phyloP scores from a whole-genome alignment of 1,140 invertebrate genomes.

The Triops cancriformis region DNA sequence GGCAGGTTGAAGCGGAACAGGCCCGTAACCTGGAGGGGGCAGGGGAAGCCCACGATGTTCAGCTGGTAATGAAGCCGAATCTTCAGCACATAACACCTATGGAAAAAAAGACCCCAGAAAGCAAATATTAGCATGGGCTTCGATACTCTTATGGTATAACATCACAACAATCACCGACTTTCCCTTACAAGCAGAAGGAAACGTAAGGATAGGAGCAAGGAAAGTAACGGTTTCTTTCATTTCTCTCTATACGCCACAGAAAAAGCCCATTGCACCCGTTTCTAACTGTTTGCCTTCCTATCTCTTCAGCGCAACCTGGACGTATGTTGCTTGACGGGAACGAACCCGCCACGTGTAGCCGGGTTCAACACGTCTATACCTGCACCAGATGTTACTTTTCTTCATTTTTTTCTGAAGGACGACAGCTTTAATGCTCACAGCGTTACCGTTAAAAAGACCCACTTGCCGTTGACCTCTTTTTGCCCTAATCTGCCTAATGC shows the following conservation, averaged over 20 bases:
- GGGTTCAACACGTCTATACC: not conserved
- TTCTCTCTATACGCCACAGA: not conserved
- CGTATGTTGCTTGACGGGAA: not conserved
- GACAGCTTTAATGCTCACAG: not conserved
- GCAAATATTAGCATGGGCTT: not conserved
- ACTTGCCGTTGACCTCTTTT: not conserved
- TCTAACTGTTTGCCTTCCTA: not conserved
- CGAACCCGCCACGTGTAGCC: not conserved
- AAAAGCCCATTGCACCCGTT: not conserved
- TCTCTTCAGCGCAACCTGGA: not conserved
- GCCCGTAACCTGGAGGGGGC: slow-evolving; percentile 42
- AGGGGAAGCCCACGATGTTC: slow-evolving; percentile 68
- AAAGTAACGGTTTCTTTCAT: not conserved
- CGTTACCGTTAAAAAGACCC: not conserved
- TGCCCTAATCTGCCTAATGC: not conserved
- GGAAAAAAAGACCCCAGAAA: not conserved
- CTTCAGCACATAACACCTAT: slow-evolving; percentile 33
- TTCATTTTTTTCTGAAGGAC: not conserved
- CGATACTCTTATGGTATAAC: not conserved
- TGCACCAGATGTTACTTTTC: not conserved
- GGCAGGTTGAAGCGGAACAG: slow-evolving; percentile 42
- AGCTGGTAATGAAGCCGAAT: slow-evolving; percentile 65
- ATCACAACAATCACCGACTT: not conserved
- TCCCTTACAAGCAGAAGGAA: not conserved
- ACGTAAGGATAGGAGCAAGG: not conserved